Evolutionary conservation across 2,888 invertebrate species (phyloP).

Genomic region (Napeogenes sylphis): DNA sequence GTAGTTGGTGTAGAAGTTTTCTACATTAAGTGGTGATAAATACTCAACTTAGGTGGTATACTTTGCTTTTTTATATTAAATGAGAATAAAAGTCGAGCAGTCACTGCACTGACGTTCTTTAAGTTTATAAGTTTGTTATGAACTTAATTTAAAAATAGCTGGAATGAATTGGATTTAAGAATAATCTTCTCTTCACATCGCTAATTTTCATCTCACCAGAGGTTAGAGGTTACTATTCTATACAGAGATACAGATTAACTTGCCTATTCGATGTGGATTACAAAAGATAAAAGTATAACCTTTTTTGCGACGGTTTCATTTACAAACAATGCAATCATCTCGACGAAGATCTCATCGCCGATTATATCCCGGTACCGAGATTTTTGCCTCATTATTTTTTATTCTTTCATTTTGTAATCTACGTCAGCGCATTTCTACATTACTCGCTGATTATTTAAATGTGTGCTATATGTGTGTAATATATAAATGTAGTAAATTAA

Average conservation of each 20-base stretch:
- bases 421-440: conserved; percentile 17
- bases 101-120: too few relatives aligned
- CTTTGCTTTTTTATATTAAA: too few relatives aligned
- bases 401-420: conserved; percentile 20
- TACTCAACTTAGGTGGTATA: too few relatives aligned
- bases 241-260: neutral
- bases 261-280: conserved; percentile 1
- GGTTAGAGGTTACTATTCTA: neutral
- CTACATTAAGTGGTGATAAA: too few relatives aligned
- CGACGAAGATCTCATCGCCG: conserved; percentile 58
- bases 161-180: too few relatives aligned
- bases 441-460: neutral
- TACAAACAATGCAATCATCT: conserved; percentile 67
- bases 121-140: too few relatives aligned
- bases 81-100: too few relatives aligned
- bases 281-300: conserved; percentile 39
- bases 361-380: conserved; percentile 50
- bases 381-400: conserved; percentile 39
- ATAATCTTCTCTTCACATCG: too few relatives aligned
- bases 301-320: conserved; percentile 60
- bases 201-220: neutral
- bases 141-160: too few relatives aligned
- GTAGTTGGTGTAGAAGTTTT: too few relatives aligned
- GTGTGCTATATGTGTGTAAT: too few relatives aligned
- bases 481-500: too few relatives aligned